Conservation (phyloP, 2,888 invertebrate genomes). For the Smittia sp. region DNA sequence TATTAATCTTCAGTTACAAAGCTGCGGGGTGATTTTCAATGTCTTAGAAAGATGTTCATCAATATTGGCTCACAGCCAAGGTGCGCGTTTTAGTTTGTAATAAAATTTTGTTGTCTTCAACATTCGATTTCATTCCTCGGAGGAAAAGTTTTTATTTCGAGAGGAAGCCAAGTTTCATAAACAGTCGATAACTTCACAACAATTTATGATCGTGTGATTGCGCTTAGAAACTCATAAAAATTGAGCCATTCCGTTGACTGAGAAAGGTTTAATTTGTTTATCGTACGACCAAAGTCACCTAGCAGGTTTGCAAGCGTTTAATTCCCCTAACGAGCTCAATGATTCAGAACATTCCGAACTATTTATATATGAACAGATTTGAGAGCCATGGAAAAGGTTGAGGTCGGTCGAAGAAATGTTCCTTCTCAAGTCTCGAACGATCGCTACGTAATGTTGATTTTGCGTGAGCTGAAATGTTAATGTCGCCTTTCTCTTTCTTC, state of each 20-base stretch:
- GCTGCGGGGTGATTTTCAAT: conserved; percentile 19
- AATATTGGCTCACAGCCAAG: conserved; percentile 34
- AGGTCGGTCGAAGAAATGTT: conserved; percentile 14
- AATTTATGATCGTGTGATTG: conserved; percentile 22
- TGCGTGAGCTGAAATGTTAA: conserved; percentile 11
- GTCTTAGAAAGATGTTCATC: conserved; percentile 29
- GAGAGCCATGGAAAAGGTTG: conserved; percentile 15
- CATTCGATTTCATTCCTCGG: not conserved
- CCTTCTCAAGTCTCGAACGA: not conserved
- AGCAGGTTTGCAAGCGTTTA: not conserved
- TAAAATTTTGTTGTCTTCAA: conserved; percentile 40
- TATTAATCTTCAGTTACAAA: conserved; percentile 30
- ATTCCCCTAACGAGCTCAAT: conserved; percentile 5
- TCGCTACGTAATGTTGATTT: not conserved
- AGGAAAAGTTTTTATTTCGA: not conserved
- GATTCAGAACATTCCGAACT: not conserved
- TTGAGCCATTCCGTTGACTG: not conserved
- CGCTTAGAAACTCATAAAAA: conserved; percentile 26
- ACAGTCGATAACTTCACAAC: conserved; percentile 28
- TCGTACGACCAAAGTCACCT: not conserved
- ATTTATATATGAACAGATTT: not conserved
- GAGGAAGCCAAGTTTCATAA: not conserved
- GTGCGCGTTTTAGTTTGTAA: conserved; percentile 29
- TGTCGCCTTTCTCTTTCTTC: conserved; percentile 16
- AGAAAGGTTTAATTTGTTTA: conserved; percentile 6